Base-by-base conservation (phyloP, 2,888 invertebrate genomes). In the Apamea epomidion region DNA sequence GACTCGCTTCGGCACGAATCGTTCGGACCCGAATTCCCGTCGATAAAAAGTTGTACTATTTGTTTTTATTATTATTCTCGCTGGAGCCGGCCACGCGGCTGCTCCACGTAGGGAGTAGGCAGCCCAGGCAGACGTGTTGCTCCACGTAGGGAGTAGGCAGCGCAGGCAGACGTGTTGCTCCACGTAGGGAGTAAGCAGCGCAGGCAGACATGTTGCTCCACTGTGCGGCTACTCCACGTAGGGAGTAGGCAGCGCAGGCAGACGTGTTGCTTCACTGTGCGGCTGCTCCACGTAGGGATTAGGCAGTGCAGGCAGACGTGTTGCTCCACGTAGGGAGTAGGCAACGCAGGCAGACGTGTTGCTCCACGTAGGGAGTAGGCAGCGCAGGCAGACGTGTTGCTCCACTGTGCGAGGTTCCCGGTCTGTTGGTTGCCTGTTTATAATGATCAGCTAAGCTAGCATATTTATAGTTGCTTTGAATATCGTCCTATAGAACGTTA, bases 11-110 rank as follows among this genome's bases (percentile, higher is more conserved):
- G 78, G 79, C 82, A 82, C 76, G 79, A 81, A 84, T 69, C 78
- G 81, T 82, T 77, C 82, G 85, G 80, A 69, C 68, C 83, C 76
- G 71, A 88, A 86, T 83, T 82, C 83, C 74, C 74, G 74, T 70
- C 85, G 87, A 88, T 90, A 88, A 85, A 89, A 90, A 89, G 89
- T 90, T 88, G 84, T 87, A 85, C 87, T 86, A 87, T 90, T 90
- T 87, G 85, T 89, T 90, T 90, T 90, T 90, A 91, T 89, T 89
- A 87, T 87, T 85, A 84, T 85, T 77, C 58, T 74, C 71, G 67
- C 18, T 71, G 64, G 14, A 16, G 64, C 74, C 21, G 64, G 74
- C 54, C 73, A 51, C 37, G 62, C 54, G 74, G 45, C 48, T 37
- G 5, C 6, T n/a, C 21, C 32, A 42, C 37, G 62, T 21, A 12